Evolutionary conservation across 1,140 invertebrate genomes (phyloP), one percentile per base, ranked within the genome.

Genomic region (Tribolium madens): DNA sequence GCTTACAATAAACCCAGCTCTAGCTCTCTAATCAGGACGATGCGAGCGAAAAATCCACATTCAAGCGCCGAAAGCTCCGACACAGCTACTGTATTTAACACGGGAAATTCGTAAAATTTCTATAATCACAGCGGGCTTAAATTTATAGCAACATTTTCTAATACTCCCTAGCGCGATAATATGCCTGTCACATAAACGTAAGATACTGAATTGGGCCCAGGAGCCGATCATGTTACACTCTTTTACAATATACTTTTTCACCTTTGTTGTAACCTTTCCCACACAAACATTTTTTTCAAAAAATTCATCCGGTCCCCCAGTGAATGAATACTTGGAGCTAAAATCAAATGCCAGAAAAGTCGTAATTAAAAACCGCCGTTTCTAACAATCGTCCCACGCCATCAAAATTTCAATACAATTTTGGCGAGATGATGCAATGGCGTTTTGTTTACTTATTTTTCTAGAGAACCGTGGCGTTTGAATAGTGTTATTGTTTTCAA

Each of bases 361-460:
- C 33, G 18, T 33, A 64, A 64, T 64, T 64, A 64, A 64, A 64
- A 64, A 33, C 31, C 57, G 36, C 57, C 7, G 36, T 42, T 31
- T 64, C 57, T 64, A 33, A 64, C 57, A 14, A 64, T n/a, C 57
- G n/a, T 15, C 70, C 70, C 70, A 72, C 70, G 21, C 50, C n/a
- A 26, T 71, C n/a, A 26, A 47, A 72, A 72, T 72, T 72, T 72
- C 9, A 72, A 52, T 72, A 72, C 7, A 13, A 15, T 52, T 72
- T 72, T 52, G 70, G 46, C 70, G n/a, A 50, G 7, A n/a, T 72
- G 70, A 72, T 72, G 70, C 50, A 72, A 72, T 52, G 7, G 14
- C 13, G 13, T 12, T 33, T 71, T 72, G 50, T 52, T 72, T 72
- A 52, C 26, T 33, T 52, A 26, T 26, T 72, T 50, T 64, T 15